Evolutionary conservation across 1,140 invertebrate genomes (phyloP).

Genomic region (Matsumurasca onukii): DNA sequence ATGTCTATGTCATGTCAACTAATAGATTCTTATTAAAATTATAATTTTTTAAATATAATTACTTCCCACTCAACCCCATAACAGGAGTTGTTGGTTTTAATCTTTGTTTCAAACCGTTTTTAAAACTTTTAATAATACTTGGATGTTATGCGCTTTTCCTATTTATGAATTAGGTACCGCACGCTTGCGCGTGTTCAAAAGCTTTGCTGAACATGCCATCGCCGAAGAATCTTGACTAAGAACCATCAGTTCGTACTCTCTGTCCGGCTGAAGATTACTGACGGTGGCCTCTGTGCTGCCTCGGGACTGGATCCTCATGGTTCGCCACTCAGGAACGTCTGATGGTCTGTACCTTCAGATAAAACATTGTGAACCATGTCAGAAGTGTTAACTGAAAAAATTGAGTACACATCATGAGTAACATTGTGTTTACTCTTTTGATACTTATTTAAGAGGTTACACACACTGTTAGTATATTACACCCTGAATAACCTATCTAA

Average conservation of each 20-base stretch:
- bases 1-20: too few relatives aligned
- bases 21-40: background rate
- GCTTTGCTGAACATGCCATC: slow-evolving; percentile 90
- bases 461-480: too few relatives aligned
- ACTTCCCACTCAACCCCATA: background rate
- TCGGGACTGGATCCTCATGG: slow-evolving; percentile 64
- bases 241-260: slow-evolving; percentile 89
- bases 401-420: too few relatives aligned
- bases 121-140: too few relatives aligned
- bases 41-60: background rate
- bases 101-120: slow-evolving; percentile 8
- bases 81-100: background rate
- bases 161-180: too few relatives aligned
- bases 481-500: too few relatives aligned
- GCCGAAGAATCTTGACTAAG: slow-evolving; percentile 83
- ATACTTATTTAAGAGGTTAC: too few relatives aligned
- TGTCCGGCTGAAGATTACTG: slow-evolving; percentile 70
- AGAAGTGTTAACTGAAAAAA: too few relatives aligned
- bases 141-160: too few relatives aligned
- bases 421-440: too few relatives aligned
- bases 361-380: too few relatives aligned
- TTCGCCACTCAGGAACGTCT: slow-evolving; percentile 74
- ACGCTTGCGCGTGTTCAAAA: too few relatives aligned
- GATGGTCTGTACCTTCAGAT: slow-evolving; percentile 59
- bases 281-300: slow-evolving; percentile 77